Evolutionary conservation across 1,140 invertebrate genomes (phyloP), one percentile per base, ranked within the genome.

Genomic region (Melanaphis sacchari): DNA sequence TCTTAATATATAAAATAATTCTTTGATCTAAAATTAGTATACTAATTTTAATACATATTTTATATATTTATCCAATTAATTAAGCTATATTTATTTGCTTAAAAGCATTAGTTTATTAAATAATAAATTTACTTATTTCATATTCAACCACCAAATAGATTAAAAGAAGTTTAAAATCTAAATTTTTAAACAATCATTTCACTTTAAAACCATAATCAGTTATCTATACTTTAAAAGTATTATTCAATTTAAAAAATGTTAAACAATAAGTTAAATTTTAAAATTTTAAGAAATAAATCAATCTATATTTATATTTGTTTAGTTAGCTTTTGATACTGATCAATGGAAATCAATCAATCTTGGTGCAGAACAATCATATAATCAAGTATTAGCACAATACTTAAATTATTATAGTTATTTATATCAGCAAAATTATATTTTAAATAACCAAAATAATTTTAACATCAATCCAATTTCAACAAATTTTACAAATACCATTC

Each of bases 351-450:
- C 38, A 46, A 82, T 2, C 0, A 43, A 82, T 82, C 6, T 76
- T 21, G 43, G 46, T 2, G 49, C 4, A 54, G 36, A 89, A 26
- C 87, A 89, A 89, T 54, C 31, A 85, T 85, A 52, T 26, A 54
- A 54, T 26, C 90, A 92, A 92, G 7, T 49, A 49, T 82, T 38
- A 24, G 24, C 41, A 26, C 90, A 92, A 22, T 92, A 92, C 26
- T 46, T 82, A 82, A 92, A 43, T 49, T 92, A 92, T 82, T 92
- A 92, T 49, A 46, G 26, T 49, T 82, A 81, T 24, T 46, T 38
- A 92, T 82, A 92, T 36, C 90, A 46, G 40, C 90, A 92, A 49
- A 36, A 82, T 82, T 36, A 3, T 46, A 38, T 36, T 81, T 76
- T 81, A 38, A 81, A 46, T 82, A 82, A 92, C 26, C 90, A 92